A percentile compares a stretch with the other conserved stretches of the same genome.
phyloP scores from a whole-genome alignment of 2,888 invertebrate genomes.

The Nomada goodeniana region DNA sequence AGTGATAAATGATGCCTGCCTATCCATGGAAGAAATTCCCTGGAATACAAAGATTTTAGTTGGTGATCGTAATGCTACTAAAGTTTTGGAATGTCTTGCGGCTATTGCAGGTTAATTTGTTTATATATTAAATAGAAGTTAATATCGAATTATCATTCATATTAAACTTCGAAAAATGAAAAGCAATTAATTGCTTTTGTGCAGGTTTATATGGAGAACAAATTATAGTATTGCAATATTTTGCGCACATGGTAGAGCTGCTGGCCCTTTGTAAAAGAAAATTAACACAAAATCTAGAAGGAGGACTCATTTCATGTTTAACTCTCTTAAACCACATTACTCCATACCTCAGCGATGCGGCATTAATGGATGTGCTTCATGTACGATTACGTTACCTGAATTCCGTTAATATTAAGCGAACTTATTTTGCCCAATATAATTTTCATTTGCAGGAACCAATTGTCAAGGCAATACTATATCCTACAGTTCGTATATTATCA shows the following conservation, averaged over 20 bases:
- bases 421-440: not conserved
- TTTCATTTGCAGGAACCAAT: conserved; percentile 90
- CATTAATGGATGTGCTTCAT: conserved; percentile 94
- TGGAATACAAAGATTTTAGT: conserved; percentile 88
- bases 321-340: conserved; percentile 92
- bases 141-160: not conserved
- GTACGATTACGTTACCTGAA: conserved; percentile 83
- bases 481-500: conserved; percentile 92
- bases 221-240: conserved; percentile 94
- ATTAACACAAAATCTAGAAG: conserved; percentile 93
- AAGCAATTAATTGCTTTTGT: conserved; percentile 63
- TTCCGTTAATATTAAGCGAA: not conserved
- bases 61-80: conserved; percentile 92
- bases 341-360: conserved; percentile 92
- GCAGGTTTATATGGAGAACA: conserved; percentile 94
- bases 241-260: conserved; percentile 95
- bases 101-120: conserved; percentile 90
- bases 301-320: conserved; percentile 93
- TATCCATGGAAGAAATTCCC: conserved; percentile 86
- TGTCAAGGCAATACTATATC: conserved; percentile 92
- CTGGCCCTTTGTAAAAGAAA: conserved; percentile 92
- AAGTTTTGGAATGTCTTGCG: conserved; percentile 96
- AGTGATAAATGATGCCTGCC: conserved; percentile 83
- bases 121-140: not conserved
- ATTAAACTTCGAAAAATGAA: not conserved